These are phyloP conservation scores for Helobdella robusta DNA, from an alignment of 2,888 invertebrate genomes.

Conservation along the genomic window DNA sequence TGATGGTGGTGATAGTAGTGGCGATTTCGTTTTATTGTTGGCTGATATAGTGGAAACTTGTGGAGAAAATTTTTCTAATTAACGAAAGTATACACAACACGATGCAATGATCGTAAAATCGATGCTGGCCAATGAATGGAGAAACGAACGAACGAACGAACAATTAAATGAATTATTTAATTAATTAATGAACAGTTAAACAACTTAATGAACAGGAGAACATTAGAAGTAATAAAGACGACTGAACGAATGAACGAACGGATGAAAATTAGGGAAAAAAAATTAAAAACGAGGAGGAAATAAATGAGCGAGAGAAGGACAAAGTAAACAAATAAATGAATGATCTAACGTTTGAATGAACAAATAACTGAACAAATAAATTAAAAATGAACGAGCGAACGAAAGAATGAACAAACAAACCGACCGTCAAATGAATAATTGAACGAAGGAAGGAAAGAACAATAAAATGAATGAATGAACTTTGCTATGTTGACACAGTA, in stretches of 20 bases:
- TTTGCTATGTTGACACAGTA: no score
- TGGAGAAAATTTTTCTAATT: no score
- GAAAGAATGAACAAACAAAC: background rate
- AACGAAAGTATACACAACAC: no score
- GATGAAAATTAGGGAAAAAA: no score
- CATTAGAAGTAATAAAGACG: background rate
- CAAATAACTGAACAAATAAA: background rate
- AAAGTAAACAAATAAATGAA: background rate
- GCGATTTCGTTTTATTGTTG: no score
- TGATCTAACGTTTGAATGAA: background rate
- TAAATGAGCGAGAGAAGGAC: background rate
- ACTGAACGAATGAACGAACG: background rate
- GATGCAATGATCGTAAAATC: no score
- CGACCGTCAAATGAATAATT: background rate
- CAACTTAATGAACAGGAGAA: background rate
- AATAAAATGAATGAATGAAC: background rate
- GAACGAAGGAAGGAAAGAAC: background rate
- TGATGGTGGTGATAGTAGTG: constrained; percentile 8
- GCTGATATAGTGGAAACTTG: no score
- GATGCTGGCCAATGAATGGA: no score
- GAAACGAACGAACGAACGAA: background rate
- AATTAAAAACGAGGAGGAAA: no score
- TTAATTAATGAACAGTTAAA: background rate
- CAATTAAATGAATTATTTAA: background rate
- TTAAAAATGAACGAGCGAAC: background rate